Base-by-base conservation (phyloP, 1,140 invertebrate genomes). In the Contarinia nasturtii region DNA sequence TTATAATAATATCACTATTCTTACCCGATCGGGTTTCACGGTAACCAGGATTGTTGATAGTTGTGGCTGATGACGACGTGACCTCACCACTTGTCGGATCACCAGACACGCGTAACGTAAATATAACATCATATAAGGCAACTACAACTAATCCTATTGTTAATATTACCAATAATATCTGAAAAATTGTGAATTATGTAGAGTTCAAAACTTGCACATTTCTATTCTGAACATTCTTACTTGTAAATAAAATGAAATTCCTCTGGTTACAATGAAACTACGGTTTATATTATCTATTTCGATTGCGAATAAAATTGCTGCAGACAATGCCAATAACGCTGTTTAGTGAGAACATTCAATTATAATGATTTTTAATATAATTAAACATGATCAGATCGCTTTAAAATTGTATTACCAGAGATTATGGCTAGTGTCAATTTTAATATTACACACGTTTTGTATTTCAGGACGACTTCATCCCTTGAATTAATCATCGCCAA, bases 191-290 rank as follows among this genome's bases (percentile, higher is more conserved):
- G 17, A 21, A 48, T 17, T 18, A 48, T 48, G 15, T 14, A 46
- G 46, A 48, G 8, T 20, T 46, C 11, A n/a, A n/a, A n/a, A n/a
- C n/a, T n/a, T n/a, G n/a, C n/a, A n/a, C n/a, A n/a, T n/a, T n/a
- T n/a, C n/a, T n/a, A n/a, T 27, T 27, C 10, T 27, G 27, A 27
- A 48, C 3, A 38, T 41, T 19, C 56, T 71, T 68, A 86, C 84
- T 74, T 86, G 82, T 62, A 87, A 75, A 60, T 87, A 88, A 66
- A 89, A 88, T 48, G 79, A 83, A 58, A 82, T 77, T 53, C 81
- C 81, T 57, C 82, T 72, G 21, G 70, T 74, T 50, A 87, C 69
- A 53, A 75, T 68, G 58, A 82, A 86, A 48, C 81, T 81, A 49
- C 50, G 72, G 74, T 52, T 76, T 72, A 65, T 74, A 74, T 57